Evolutionary conservation across 2,888 invertebrate genomes (phyloP), one percentile per base, ranked within the genome.

Genomic region (Apamea anceps): DNA sequence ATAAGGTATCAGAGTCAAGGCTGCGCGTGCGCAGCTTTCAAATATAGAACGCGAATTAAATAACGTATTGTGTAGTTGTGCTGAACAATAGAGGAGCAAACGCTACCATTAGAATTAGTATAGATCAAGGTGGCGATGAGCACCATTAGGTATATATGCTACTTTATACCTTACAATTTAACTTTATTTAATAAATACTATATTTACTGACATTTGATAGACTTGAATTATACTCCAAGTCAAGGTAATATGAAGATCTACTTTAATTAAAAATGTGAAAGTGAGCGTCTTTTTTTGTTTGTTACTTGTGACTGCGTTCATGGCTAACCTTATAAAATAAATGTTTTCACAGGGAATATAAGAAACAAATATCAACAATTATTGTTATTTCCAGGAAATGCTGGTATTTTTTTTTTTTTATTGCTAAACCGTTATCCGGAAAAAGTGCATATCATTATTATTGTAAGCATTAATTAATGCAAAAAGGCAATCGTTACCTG

Each of bases 21-120:
- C 89, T 92, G 91, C 90, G 90, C 90, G 77, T 81, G 87, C 90
- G 90, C 89, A 90, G 90, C 91, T 91, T 91, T 90, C 88, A 90
- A 91, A 91, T 90, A 87, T 90, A 89, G 88, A 90, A 91, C 90
- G 88, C 85, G 84, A 89, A 88, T 90, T 87, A 90, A 89, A 91
- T 90, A 90, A 87, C 86, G 87, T 86, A 90, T 91, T 90, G 89
- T 85, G 67, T 57, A 83, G 80, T 90, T 90, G 87, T 78, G 13
- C 62, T 84, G 76, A 87, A 91, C 91, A 92, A 92, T 92, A 85
- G 90, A 80, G 37, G 60, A 66, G 62, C 66, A 74, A 84, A 78
- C 73, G 87, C 85, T 85, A 82, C 83, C 72, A 68, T 48, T 25
- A 63, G 28, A 28, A 62, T 28, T 28, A 73, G 25, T 81, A 87